Base-by-base conservation (phyloP, 2,797 vertebrate genomes). In the Micropoecilia bifurca region DNA sequence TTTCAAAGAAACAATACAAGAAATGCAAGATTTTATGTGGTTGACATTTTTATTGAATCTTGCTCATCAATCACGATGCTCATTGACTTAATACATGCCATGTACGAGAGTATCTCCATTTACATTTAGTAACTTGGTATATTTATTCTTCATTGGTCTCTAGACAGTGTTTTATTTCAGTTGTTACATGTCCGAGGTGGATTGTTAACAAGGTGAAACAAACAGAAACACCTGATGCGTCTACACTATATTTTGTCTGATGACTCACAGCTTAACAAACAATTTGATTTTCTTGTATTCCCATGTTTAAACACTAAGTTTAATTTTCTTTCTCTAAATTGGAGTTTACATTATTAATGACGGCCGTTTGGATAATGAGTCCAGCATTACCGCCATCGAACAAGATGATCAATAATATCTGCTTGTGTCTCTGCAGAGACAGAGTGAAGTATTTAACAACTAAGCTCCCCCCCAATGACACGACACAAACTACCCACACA, bases 371-470 rank as follows among this genome's bases (percentile, higher is more conserved):
- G 25, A 74, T 85, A 82, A 91, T 92, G 83, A 86, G 83, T 88
- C 55, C 80, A 55, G 73, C 83, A 86, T 91, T 90, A 90, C 85
- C 87, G 85, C 90, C 85, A 92, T 78, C 75, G 59, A 85, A 85
- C 88, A 78, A 80, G 59, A 83, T 72, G 55, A 87, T 92, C 92
- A 90, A 93, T 93, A 91, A 89, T 90, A 90, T 86, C 89, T 85
- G 88, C 48, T 75, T 63, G 79, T 59, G 84, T 87, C 79, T 75
- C 84, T 83, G 61, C 79, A 68, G 90, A 90, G 92, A 92, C 88
- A 80, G 88, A 91, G 87, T 75, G 85, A 86, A 84, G 89, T 90
- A 90, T 92, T 94, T 94, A 93, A 93, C 87, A 81, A 77, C 81
- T 76, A 78, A 88, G 85, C 7, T 76, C 83, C 66, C 55, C 30